Evolutionary conservation across 1,140 invertebrate species (phyloP), one percentile per base, ranked within the genome.

Genomic region (Conus ventricosus): DNA sequence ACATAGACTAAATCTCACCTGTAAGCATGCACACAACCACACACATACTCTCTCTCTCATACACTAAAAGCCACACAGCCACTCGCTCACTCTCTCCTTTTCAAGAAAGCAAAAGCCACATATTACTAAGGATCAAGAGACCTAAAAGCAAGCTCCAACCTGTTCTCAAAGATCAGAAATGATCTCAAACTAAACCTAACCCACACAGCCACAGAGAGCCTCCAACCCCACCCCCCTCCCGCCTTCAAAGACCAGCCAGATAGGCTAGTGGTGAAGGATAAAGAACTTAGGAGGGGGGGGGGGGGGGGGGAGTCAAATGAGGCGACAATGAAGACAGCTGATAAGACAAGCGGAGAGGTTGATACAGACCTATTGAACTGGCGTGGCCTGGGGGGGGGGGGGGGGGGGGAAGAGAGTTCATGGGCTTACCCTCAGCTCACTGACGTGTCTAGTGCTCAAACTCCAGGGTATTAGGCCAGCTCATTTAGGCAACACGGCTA

Each of bases 51-150:
- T 39, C 39, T 39, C 39, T 39, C 39, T 39, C 39, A 39, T 39
- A 39, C 39, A 39, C 39, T 39, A 39, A 39, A 39, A 39, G 39
- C 39, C 39, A 39, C 39, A 39, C 39, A 39, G 39, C 39, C 39
- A 39, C 76, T 78, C 25, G 27, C 76, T 78, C 76, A 39, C 76
- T 78, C 76, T 78, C 76, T 78, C 76, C 39, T 53, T 83, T 53
- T 83, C 83, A 71, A 23, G 23, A 71, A 71, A 20, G 23, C 23
- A 71, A 71, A 71, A 71, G 23, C 15, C 67, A 20, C 4, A n/a
- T 20, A 13, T 20, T 63, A 20, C 6, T 71, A 71, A 71, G 23
- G 67, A 71, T 23, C 13, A 23, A 71, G 67, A 71, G 11, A 71
- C 1, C 67, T 7, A 71, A 71, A 13, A 71, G 10, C 67, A 71